A percentile compares a stretch with the other conserved stretches of the same genome.
Evolutionary conservation across 1,140 invertebrate species (phyloP).

Genomic region (Mactra quadrangularis): DNA sequence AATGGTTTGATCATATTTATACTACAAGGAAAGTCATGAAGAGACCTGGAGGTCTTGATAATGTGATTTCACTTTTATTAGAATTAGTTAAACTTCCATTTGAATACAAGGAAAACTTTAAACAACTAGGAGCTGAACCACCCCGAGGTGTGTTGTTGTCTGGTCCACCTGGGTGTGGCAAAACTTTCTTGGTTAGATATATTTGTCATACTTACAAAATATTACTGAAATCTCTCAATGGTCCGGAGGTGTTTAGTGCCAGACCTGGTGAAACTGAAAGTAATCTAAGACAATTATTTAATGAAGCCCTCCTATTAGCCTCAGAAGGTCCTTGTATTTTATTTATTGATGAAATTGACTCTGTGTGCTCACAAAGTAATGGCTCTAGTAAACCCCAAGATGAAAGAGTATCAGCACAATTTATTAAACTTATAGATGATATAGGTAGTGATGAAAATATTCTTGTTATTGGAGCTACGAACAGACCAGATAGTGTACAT

Average conservation of each 20-base stretch:
- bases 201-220: slow-evolving; percentile 69
- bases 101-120: slow-evolving; percentile 33
- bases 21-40: not conserved
- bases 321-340: slow-evolving; percentile 77
- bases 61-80: slow-evolving; percentile 64
- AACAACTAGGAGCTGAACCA: slow-evolving; percentile 41
- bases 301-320: slow-evolving; percentile 68
- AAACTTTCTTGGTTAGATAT: slow-evolving; percentile 76
- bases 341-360: slow-evolving; percentile 82
- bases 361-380: slow-evolving; percentile 70
- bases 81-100: slow-evolving; percentile 71
- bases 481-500: slow-evolving; percentile 74
- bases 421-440: slow-evolving; percentile 73
- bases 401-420: slow-evolving; percentile 62
- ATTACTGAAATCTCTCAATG: slow-evolving; percentile 73
- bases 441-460: slow-evolving; percentile 63
- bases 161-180: slow-evolving; percentile 81
- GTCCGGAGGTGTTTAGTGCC: slow-evolving; percentile 76
- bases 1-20: slow-evolving; percentile 65
- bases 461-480: slow-evolving; percentile 80
- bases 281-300: slow-evolving; percentile 73
- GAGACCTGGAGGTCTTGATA: slow-evolving; percentile 71
- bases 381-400: slow-evolving; percentile 59
- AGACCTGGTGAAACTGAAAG: slow-evolving; percentile 78
- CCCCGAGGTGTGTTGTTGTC: slow-evolving; percentile 74